Evolutionary conservation across 1,140 invertebrate genomes (phyloP).

Genomic region (Caenorhabditis latens): DNA sequence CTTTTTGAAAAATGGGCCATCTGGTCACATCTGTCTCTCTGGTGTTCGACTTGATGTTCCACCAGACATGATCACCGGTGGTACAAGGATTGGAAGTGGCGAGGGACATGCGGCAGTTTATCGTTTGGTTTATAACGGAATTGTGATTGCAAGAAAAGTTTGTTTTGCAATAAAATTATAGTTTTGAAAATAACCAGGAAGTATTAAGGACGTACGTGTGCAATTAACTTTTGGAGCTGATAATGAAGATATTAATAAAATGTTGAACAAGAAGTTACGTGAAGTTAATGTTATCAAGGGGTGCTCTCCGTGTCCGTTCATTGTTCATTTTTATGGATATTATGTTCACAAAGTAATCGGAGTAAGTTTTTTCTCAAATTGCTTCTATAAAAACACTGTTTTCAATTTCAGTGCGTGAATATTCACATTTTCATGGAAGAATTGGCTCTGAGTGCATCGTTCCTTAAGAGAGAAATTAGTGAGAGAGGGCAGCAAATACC

Average conservation of each 20-base stretch:
- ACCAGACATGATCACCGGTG: not conserved
- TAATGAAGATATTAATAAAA: not conserved
- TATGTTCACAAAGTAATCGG: constrained; percentile 1
- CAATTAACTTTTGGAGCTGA: not conserved
- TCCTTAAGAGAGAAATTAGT: not conserved
- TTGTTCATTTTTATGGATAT: constrained; percentile 39
- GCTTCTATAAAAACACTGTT: not conserved
- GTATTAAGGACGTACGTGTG: constrained; percentile 1
- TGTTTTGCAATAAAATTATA: not conserved
- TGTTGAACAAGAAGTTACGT: constrained; percentile 5
- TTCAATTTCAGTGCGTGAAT: not conserved
- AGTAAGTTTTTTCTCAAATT: not conserved
- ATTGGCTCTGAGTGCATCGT: constrained; percentile 15
- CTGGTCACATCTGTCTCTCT: not conserved
- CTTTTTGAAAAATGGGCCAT: not conserved
- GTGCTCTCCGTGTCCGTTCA: constrained; percentile 20
- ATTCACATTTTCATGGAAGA: constrained; percentile 46
- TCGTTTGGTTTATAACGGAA: constrained; percentile 1
- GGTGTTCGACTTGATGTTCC: not conserved
- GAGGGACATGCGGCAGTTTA: constrained; percentile 19
- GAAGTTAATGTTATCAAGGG: constrained; percentile 44
- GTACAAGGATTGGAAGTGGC: not conserved
- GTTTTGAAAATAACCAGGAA: not conserved
- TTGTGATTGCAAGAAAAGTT: constrained; percentile 37
- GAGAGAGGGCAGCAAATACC: constrained; percentile 82